phyloP scores from a whole-genome alignment of 2,797 vertebrate species.

The Cyclopterus lumpus region DNA sequence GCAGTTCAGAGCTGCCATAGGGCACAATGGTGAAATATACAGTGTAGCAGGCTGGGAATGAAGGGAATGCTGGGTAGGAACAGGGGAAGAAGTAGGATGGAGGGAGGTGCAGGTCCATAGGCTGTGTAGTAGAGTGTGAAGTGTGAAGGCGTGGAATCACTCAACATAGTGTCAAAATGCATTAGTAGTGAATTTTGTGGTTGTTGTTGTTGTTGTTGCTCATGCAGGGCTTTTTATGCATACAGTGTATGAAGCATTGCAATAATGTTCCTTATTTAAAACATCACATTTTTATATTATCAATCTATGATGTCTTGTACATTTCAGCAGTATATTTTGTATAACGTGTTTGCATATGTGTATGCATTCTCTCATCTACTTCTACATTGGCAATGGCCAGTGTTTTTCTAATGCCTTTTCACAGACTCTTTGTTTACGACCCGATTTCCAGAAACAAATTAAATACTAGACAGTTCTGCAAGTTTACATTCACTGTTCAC shows the following conservation, averaged over 20 bases:
- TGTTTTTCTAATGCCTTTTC: not conserved
- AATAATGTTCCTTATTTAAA: not conserved
- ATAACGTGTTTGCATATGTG: not conserved
- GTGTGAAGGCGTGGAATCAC: slow-evolving; percentile 23
- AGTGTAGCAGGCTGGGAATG: slow-evolving; percentile 39
- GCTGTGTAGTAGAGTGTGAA: slow-evolving; percentile 32
- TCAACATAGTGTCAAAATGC: slow-evolving; percentile 20
- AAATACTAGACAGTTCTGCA: not conserved
- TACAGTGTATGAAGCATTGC: not conserved
- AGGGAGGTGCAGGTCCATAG: slow-evolving; percentile 37
- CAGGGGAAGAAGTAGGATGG: not conserved
- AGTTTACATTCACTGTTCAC: not conserved
- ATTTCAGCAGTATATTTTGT: not conserved
- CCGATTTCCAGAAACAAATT: not conserved
- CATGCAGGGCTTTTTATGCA: slow-evolving; percentile 29
- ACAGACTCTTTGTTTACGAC: not conserved
- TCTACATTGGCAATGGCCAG: not conserved
- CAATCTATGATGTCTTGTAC: not conserved
- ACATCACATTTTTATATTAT: not conserved
- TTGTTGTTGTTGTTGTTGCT: not conserved
- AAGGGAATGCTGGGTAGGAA: slow-evolving; percentile 20
- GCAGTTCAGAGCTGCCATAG: slow-evolving; percentile 24
- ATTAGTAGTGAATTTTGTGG: slow-evolving; percentile 10
- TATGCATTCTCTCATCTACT: not conserved
- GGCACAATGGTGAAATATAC: slow-evolving; percentile 31